Base-by-base conservation (phyloP, 2,797 vertebrate genomes). In the Poecilia wingei region DNA sequence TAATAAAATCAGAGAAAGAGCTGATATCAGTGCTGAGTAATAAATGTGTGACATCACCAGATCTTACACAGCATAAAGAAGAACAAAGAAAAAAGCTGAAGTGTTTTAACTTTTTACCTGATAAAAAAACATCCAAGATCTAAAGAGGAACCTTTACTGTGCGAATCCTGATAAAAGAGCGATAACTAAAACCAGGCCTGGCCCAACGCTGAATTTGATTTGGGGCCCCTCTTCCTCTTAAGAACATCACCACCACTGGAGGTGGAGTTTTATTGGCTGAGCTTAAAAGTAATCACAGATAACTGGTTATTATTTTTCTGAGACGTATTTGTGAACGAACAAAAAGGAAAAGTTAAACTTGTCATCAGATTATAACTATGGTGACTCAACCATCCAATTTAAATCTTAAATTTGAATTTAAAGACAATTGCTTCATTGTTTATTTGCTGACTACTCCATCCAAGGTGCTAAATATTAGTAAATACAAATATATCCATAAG, bases 111-210 rank as follows among this genome's bases (percentile, higher is more conserved):
- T 6, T 18, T 64, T 9, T 9, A 16, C 59, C 31, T 20, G 31
- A 64, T 14, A 36, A 31, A 64, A 64, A 64, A 33, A 64, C 28
- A 6, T 12, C 59, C 14, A 18, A 36, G 59, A 33, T 33, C 6
- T 64, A 33, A 64, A 18, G 59, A 14, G n/a, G 31, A 7, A 36
- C 16, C 59, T 14, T 64, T 36, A 18, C 64, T 41, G 36, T 6
- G 59, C 14, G 1, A 61, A 61, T 25, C n/a, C n/a, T 61, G n/a
- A 31, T 31, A 18, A 33, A 61, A 31, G 13, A 33, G 14, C 33
- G n/a, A 16, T 61, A 31, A 61, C 28, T 31, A 61, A 61, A 61
- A 18, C 59, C 64, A 66, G 64, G 64, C 64, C 64, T 41, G 64
- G 64, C 18, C 64, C 36, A 8, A 39, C 1, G 1, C 9, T 33